A percentile compares a stretch with the other conserved stretches of the same genome.
These are phyloP conservation scores for Melieria omissa DNA, from an alignment of 2,888 invertebrate species.

Conservation along the genomic window DNA sequence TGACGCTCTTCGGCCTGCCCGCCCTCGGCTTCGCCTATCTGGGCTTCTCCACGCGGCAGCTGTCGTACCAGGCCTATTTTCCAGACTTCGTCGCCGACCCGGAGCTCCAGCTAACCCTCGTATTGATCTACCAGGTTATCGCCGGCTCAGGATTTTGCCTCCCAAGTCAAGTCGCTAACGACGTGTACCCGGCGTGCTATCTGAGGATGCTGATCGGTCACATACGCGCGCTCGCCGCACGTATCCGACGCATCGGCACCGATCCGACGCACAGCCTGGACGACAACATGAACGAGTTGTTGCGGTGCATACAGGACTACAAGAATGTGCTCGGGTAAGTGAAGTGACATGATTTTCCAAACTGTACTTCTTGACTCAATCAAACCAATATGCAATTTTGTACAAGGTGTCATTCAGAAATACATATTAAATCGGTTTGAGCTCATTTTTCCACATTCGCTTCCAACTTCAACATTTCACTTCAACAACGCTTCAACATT, in stretches of 20 bases:
- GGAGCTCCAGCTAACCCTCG: slow-evolving; percentile 36
- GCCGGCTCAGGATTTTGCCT: slow-evolving; percentile 29
- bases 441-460: too few relatives aligned
- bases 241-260: slow-evolving; percentile 48
- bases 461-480: too few relatives aligned
- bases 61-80: slow-evolving; percentile 46
- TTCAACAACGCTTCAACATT: too few relatives aligned
- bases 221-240: slow-evolving; percentile 41
- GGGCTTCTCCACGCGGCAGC: slow-evolving; percentile 38
- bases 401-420: too few relatives aligned
- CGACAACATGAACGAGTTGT: slow-evolving; percentile 46
- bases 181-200: slow-evolving; percentile 46
- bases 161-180: slow-evolving; percentile 43
- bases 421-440: too few relatives aligned
- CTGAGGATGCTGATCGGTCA: slow-evolving; percentile 46
- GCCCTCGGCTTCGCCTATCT: slow-evolving; percentile 37
- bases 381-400: too few relatives aligned
- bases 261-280: slow-evolving; percentile 4
- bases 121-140: slow-evolving; percentile 38
- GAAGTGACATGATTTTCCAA: too few relatives aligned
- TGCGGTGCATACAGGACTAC: slow-evolving; percentile 47
- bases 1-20: slow-evolving; percentile 36
- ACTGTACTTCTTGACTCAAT: too few relatives aligned
- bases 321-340: slow-evolving; percentile 47
- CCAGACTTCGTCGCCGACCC: slow-evolving; percentile 41